Conservation (phyloP, 2,888 invertebrate species). For the Linyphia triangularis region DNA sequence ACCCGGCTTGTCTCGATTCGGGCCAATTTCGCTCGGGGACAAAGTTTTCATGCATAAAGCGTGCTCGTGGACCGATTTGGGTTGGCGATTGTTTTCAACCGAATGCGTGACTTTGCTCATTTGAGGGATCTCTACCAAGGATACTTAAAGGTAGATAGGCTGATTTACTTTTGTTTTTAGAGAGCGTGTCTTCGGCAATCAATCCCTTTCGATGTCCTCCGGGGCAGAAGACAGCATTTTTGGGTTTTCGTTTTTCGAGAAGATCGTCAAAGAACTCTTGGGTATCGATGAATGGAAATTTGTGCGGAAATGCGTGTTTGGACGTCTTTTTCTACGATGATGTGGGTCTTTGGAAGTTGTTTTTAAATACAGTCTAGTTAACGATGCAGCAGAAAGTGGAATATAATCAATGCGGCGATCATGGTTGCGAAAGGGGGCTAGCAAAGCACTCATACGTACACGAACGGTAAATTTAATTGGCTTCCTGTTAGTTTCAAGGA, state of each 20-base stretch:
- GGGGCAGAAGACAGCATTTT: conserved; percentile 3
- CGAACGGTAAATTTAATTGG: background rate
- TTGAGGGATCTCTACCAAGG: conserved; percentile 33
- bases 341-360: background rate
- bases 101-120: conserved; percentile 61
- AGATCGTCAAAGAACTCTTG: background rate
- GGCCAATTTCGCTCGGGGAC: conserved; percentile 11
- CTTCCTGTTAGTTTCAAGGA: background rate
- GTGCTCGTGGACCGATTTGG: conserved; percentile 52
- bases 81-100: conserved; percentile 49
- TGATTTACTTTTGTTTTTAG: background rate
- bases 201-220: conserved; percentile 2
- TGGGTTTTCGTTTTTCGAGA: background rate
- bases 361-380: conserved; percentile 15
- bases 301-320: conserved; percentile 42
- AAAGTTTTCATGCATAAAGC: conserved; percentile 35
- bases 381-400: conserved; percentile 6
- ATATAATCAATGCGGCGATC: background rate
- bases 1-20: conserved; percentile 1
- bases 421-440: background rate
- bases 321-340: background rate
- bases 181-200: conserved; percentile 56
- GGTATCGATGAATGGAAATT: conserved; percentile 29
- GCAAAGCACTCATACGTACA: background rate
- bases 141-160: background rate